Evolutionary conservation across 2,888 invertebrate genomes (phyloP).

Genomic region (Himalopsyche kuldschensis): DNA sequence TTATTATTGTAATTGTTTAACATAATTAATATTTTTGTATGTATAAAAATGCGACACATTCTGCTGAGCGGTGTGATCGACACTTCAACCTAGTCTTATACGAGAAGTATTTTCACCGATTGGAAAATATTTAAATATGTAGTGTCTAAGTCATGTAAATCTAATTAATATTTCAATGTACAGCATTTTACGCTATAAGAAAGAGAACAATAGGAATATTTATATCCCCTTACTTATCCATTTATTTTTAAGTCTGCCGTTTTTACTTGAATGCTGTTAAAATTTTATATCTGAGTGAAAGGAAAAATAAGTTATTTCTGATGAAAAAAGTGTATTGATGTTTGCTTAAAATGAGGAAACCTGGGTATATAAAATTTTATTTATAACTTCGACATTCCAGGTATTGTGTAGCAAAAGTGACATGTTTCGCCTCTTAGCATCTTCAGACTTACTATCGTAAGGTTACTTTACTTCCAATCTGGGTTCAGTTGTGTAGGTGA

Average conservation of each 20-base stretch:
- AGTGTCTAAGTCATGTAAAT: constrained; percentile 15
- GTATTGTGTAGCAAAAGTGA: no score
- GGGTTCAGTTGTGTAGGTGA: background rate
- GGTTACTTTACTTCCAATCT: no score
- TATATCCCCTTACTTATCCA: background rate
- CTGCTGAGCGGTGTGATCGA: background rate
- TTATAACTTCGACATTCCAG: no score
- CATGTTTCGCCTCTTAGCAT: no score
- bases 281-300: background rate
- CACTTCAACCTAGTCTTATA: constrained; percentile 1
- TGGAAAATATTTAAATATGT: constrained; percentile 1
- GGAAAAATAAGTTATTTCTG: background rate
- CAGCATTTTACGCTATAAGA: constrained; percentile 18
- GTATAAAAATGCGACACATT: background rate
- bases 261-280: no score
- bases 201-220: constrained; percentile 12
- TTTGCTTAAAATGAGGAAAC: no score
- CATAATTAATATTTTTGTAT: background rate
- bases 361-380: no score
- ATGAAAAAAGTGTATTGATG: no score
- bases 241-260: background rate
- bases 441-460: no score
- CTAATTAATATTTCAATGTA: constrained; percentile 9
- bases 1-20: background rate
- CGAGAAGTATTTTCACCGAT: background rate